Evolutionary conservation across 2,888 invertebrate species (phyloP), one percentile per base, ranked within the genome.

Genomic region (Platynereis dumerilii): DNA sequence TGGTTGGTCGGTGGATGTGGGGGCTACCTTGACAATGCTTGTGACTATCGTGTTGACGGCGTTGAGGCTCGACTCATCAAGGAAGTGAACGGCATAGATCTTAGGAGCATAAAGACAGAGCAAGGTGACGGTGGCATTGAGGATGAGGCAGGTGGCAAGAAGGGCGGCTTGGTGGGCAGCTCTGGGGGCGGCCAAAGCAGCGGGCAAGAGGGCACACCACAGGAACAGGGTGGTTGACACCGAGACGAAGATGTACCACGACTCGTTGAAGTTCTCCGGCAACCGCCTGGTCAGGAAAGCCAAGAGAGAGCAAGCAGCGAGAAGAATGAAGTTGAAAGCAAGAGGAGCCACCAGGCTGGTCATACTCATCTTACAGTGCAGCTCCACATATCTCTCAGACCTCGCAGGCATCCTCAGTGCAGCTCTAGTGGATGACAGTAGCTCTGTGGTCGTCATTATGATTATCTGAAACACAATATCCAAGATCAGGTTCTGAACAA

Each of bases 371-470:
- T 70, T 66, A 65, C 78, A 78, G 56, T 68, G 69, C 62, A 74
- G 61, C 63, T 76, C 77, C 52, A 76, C 77, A 59, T 72, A 71
- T 28, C 70, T 68, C 58, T 73, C 72, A 7, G 72, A 74, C 28
- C 58, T 55, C 42, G 72, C 68, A 1, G 76, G 75, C 74, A 75
- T 74, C 1, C 39, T 20, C n/a, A 42, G 20, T 5, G 20, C 44
- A 5, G 39, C 34, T 34, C 34, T 34, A 12, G 34, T 34, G 34
- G 34, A 12, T 12, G 34, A 34, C 12, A 34, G 7, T 5, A 5
- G 5, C 34, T 34, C 34, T 34, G 34, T 34, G 5, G 34, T 34
- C 12, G 34, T 12, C 34, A 34, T 34, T 34, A 34, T 34, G 7
- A 34, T 7, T 12, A 34, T 12, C 34, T 34, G 34, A 34, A 34